Evolutionary conservation across 2,113 vertebrate genomes (phyloP), one percentile per base, ranked within the genome.

Genomic region (Anguilla rostrata): DNA sequence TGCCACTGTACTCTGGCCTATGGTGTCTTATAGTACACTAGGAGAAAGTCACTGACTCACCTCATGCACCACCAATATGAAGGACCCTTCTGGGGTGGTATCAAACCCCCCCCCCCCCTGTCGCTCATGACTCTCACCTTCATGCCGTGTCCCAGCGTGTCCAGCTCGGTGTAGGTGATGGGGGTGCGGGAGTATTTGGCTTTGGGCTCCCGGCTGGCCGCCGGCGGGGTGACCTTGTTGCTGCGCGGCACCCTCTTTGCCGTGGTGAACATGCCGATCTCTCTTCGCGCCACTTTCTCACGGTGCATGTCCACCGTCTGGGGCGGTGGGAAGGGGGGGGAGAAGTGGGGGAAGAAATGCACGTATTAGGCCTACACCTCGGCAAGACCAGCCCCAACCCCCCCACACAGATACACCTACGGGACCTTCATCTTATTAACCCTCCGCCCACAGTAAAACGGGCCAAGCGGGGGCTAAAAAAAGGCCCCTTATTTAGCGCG

Each of bases 271-370:
- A 85, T 82, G 0, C 97, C 97, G 0, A 99, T 98, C 92, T 96
- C 96, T 87, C 94, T 94, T 3, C 98, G 95, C 14, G 95, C 91
- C 43, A 98, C 95, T 71, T 97, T 98, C 90, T 99, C 98, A 83
- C 94, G 91, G 89, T 98, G 97, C 88, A 98, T 94, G 34, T 93
- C 95, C 49, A 96, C 96, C 82, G 93, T 94, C 98, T 99, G 91
- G 5, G 82, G 14, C 75, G 83, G 79, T 92, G 82, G 0, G 87
- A 43, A 6, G 43, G 43, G 43, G 43, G 43, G 43, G 43, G 43
- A 2, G 43, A 46, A 46, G 34, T 46, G 8, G 8, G 2, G 43
- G 8, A 46, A 46, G 43, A 84, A 66, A 87, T 22, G 2, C 78
- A 29, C 43, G 43, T 46, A 4, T 46, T 6, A 56, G 22, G 41